Conservation (phyloP, 2,113 vertebrate species). For the Engraulis encrasicolus region DNA sequence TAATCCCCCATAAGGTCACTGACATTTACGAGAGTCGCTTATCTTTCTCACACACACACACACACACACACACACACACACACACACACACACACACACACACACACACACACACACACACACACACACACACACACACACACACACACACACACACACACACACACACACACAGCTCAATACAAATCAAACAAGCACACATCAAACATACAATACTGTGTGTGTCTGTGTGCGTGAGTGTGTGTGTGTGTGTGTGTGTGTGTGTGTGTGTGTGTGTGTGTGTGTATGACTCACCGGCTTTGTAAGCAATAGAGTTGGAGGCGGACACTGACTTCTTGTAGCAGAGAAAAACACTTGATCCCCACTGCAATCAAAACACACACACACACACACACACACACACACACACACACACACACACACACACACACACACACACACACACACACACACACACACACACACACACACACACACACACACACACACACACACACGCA, state of each 20-base stretch:
- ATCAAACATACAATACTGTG: neutral
- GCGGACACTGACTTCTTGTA: slow-evolving; percentile 98
- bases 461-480: neutral
- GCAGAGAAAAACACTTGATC: slow-evolving; percentile 95
- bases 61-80: too few relatives aligned
- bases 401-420: too few relatives aligned
- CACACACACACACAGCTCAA: neutral
- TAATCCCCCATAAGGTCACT: slow-evolving; percentile 18
- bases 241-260: neutral
- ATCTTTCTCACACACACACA: too few relatives aligned
- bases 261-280: neutral
- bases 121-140: too few relatives aligned
- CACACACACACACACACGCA: neutral
- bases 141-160: neutral
- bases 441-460: neutral
- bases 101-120: too few relatives aligned
- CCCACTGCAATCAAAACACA: slow-evolving; percentile 81
- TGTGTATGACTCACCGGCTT: neutral
- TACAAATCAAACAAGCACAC: neutral
- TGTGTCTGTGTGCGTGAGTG: neutral
- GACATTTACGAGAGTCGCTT: slow-evolving; percentile 26
- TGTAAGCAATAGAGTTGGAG: slow-evolving; percentile 67
- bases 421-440: neutral
- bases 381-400: neutral
- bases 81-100: too few relatives aligned